phyloP scores from a whole-genome alignment of 2,797 vertebrate species.

The Urophycis tenuis region DNA sequence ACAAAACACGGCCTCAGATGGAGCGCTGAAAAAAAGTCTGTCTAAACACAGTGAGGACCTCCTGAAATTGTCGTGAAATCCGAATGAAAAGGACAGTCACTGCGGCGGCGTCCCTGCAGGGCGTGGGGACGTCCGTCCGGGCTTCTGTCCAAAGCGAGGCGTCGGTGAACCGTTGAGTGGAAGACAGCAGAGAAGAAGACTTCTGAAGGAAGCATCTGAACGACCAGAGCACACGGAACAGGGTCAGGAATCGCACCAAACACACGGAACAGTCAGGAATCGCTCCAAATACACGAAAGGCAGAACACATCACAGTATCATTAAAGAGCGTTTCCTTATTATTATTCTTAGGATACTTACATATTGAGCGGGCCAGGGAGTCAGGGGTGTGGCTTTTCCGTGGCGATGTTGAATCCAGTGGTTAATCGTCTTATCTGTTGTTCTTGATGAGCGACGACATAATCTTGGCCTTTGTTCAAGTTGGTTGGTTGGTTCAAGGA shows the following conservation, averaged over 20 bases:
- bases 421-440: background rate
- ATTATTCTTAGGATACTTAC: conserved; percentile 22
- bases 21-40: conserved; percentile 32
- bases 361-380: conserved; percentile 26
- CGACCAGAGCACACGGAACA: background rate
- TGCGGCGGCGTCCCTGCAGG: background rate
- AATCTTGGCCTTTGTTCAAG: conserved; percentile 48
- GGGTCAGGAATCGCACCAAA: conserved; percentile 19
- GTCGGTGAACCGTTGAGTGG: conserved; percentile 42
- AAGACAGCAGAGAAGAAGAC: conserved; percentile 26
- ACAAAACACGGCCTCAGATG: conserved; percentile 15
- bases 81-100: background rate
- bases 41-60: conserved; percentile 23
- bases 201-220: conserved; percentile 20
- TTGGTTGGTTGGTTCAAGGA: conserved; percentile 40
- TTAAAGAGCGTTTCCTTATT: background rate
- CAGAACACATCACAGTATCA: background rate
- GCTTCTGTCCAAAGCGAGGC: background rate
- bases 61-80: background rate
- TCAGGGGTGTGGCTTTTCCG: conserved; percentile 26
- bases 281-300: background rate
- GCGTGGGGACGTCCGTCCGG: background rate
- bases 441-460: background rate
- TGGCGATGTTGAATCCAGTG: conserved; percentile 25
- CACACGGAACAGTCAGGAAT: conserved; percentile 18